phyloP scores from a whole-genome alignment of 2,888 invertebrate genomes.

The Caenorhabditis plicata region DNA sequence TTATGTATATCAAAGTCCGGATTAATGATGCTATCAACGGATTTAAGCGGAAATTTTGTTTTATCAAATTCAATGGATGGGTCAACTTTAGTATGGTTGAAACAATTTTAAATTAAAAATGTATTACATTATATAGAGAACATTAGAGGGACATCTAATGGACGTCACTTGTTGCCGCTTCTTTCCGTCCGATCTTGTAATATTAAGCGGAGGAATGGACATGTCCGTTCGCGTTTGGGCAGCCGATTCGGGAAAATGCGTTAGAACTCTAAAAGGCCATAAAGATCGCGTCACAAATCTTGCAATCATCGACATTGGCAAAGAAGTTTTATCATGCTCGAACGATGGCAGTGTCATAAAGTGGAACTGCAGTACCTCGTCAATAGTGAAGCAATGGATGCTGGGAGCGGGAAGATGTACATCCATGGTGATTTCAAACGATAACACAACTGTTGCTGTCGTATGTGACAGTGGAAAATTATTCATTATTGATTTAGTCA shows the following conservation, averaged over 20 bases:
- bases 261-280: conserved; percentile 75
- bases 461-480: conserved; percentile 10
- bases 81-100: not conserved
- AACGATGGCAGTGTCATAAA: conserved; percentile 72
- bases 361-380: conserved; percentile 34
- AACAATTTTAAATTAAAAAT: not conserved
- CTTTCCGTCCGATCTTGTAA: conserved; percentile 76
- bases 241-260: conserved; percentile 74
- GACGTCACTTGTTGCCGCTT: conserved; percentile 75
- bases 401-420: conserved; percentile 40
- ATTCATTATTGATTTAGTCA: conserved; percentile 2
- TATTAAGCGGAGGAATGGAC: conserved; percentile 75
- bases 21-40: conserved; percentile 6
- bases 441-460: conserved; percentile 11
- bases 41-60: conserved; percentile 11
- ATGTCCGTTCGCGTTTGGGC: conserved; percentile 75
- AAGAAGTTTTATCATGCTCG: conserved; percentile 76
- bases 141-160: conserved; percentile 74
- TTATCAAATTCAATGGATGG: not conserved
- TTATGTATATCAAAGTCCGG: conserved; percentile 8
- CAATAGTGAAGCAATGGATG: conserved; percentile 15
- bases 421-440: conserved; percentile 15
- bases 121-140: conserved; percentile 55
- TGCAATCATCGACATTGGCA: conserved; percentile 74
- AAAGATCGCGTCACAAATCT: conserved; percentile 72